Percentiles rank a stretch among this genome's conserved stretches.
Conservation (phyloP, 2,113 vertebrate species). For the Sander lucioperca region DNA sequence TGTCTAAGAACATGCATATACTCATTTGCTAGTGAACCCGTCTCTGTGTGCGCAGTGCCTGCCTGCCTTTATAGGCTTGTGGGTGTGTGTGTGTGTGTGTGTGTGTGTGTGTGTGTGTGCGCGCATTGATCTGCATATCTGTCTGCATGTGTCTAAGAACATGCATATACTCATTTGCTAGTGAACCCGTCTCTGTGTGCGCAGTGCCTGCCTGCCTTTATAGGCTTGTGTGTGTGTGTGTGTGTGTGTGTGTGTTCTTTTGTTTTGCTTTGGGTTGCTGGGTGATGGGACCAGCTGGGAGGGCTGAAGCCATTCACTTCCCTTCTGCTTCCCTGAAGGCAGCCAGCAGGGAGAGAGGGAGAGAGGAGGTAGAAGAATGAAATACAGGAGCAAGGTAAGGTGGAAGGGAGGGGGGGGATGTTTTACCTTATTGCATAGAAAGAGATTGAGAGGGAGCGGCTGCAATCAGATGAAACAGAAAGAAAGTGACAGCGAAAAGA, state of each 20-base stretch:
- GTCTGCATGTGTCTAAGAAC: slow-evolving; percentile 55
- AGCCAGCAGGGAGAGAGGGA: slow-evolving; percentile 69
- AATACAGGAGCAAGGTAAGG: slow-evolving; percentile 7
- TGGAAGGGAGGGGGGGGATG: not conserved
- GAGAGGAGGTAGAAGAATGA: slow-evolving; percentile 25
- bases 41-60: slow-evolving; percentile 39
- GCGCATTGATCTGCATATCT: slow-evolving; percentile 52
- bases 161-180: slow-evolving; percentile 51
- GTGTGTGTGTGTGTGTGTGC: slow-evolving; percentile 23
- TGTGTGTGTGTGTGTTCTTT: slow-evolving; percentile 74
- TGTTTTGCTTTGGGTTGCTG: slow-evolving; percentile 86
- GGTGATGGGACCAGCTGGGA: slow-evolving; percentile 87
- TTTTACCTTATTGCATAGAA: slow-evolving; percentile 11
- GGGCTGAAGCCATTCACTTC: slow-evolving; percentile 85
- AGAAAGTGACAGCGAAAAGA: not conserved
- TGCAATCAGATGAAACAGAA: slow-evolving; percentile 15
- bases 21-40: slow-evolving; percentile 35
- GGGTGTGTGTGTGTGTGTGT: slow-evolving; percentile 27
- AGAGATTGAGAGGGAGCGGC: slow-evolving; percentile 4
- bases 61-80: slow-evolving; percentile 33
- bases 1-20: slow-evolving; percentile 57
- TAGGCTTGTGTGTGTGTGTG: slow-evolving; percentile 29
- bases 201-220: slow-evolving; percentile 36
- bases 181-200: slow-evolving; percentile 36
- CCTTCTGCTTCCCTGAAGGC: slow-evolving; percentile 83